Percentiles rank a stretch among this genome's conserved stretches.
Conservation (phyloP, 2,888 invertebrate species). For the Apodemia duryi region DNA sequence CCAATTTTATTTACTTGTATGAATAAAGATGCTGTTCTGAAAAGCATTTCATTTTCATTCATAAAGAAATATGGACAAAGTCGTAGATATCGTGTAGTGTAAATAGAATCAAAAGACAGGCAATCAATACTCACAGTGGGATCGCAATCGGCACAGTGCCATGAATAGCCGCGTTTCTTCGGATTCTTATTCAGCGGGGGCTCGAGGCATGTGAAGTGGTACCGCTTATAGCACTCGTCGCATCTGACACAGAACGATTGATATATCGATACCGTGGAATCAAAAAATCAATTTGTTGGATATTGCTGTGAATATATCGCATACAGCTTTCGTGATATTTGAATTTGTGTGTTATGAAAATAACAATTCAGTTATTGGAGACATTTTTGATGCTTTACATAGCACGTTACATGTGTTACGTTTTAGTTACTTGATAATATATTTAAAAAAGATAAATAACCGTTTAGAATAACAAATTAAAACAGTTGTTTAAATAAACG, state of each 20-base stretch:
- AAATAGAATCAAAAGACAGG: constrained; percentile 3
- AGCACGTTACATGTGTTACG: neutral
- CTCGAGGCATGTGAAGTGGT: constrained; percentile 95
- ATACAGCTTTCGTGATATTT: neutral
- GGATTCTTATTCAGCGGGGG: constrained; percentile 97
- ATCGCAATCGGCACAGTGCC: constrained; percentile 98
- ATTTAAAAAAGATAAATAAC: too few relatives aligned
- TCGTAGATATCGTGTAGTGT: neutral
- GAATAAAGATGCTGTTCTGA: too few relatives aligned
- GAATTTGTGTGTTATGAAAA: neutral
- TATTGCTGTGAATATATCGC: constrained; percentile 7
- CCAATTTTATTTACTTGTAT: too few relatives aligned
- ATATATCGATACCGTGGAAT: neutral
- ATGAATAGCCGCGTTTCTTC: constrained; percentile 95
- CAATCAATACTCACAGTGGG: constrained; percentile 83
- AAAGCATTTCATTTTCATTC: too few relatives aligned
- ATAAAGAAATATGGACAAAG: neutral
- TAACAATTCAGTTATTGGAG: neutral
- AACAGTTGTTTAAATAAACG: too few relatives aligned
- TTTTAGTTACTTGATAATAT: too few relatives aligned
- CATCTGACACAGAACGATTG: constrained; percentile 79
- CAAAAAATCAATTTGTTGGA: constrained; percentile 3
- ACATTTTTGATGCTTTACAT: neutral
- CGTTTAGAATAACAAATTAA: too few relatives aligned
- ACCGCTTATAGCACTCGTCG: constrained; percentile 93